A percentile compares a stretch with the other conserved stretches of the same genome.
Evolutionary conservation across 2,797 vertebrate species (phyloP).

Genomic region (Propithecus deckenii): DNA sequence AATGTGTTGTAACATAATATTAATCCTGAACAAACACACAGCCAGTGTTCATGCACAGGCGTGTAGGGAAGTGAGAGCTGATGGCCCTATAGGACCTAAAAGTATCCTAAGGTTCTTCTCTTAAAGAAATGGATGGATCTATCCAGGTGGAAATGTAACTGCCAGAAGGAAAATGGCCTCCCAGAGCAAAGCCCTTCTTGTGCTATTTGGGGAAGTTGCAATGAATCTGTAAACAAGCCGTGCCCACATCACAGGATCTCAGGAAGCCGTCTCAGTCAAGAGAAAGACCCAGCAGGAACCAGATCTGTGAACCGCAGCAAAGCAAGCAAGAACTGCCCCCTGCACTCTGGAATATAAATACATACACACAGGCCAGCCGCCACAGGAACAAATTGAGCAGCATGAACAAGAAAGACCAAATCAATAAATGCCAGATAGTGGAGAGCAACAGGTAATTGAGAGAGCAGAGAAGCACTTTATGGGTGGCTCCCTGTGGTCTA

Average conservation of each 20-base stretch:
- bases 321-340: background rate
- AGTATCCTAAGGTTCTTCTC: fast-evolving
- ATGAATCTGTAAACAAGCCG: background rate
- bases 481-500: fast-evolving
- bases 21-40: background rate
- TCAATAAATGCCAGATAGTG: background rate
- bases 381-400: background rate
- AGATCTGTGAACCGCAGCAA: background rate
- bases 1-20: background rate
- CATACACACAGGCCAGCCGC: background rate
- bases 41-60: background rate
- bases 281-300: background rate
- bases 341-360: background rate
- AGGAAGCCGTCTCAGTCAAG: background rate
- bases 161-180: background rate
- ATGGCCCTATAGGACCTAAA: fast-evolving
- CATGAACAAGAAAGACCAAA: background rate
- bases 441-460: too few species aligned
- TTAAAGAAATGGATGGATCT: background rate
- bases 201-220: background rate
- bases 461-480: fast-evolving
- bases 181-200: background rate
- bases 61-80: too few species aligned
- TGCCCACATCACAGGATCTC: background rate
- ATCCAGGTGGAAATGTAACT: background rate